These are phyloP conservation scores for Phoxinus phoxinus DNA, from an alignment of 2,113 vertebrate species.

Conservation along the genomic window DNA sequence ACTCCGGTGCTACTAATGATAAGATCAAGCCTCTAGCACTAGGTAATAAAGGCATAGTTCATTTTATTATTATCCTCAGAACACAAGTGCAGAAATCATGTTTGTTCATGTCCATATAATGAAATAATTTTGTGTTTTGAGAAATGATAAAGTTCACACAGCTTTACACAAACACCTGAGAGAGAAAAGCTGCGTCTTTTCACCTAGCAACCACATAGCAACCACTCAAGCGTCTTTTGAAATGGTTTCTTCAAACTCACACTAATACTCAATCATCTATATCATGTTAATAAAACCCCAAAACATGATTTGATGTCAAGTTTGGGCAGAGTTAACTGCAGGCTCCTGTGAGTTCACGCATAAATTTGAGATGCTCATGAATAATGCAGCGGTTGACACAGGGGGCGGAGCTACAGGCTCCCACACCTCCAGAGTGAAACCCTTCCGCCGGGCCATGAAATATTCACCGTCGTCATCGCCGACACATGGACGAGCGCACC, in stretches of 20 bases:
- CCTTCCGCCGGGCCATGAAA: conserved; percentile 70
- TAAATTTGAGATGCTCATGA: conserved; percentile 77
- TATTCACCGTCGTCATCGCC: conserved; percentile 65
- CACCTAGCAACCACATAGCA: neutral
- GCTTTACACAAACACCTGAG: no score
- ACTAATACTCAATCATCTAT: neutral
- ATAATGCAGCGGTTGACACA: conserved; percentile 76
- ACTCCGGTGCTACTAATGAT: no score
- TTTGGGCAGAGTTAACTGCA: conserved; percentile 2
- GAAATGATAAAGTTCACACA: no score
- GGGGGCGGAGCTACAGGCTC: conserved; percentile 72
- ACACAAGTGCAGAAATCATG: no score
- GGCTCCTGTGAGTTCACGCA: conserved; percentile 61
- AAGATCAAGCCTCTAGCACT: no score
- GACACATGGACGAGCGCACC: conserved; percentile 57
- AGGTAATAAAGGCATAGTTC: no score
- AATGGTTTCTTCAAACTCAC: neutral
- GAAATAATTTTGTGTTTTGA: no score
- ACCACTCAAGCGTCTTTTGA: neutral
- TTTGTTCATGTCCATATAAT: no score
- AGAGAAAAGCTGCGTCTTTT: neutral
- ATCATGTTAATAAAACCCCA: neutral
- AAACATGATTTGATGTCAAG: conserved; percentile 55
- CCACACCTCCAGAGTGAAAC: conserved; percentile 68
- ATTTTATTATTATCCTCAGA: no score